Evolutionary conservation across 2,888 invertebrate genomes (phyloP), one percentile per base, ranked within the genome.

Genomic region (Corbicula japonica): DNA sequence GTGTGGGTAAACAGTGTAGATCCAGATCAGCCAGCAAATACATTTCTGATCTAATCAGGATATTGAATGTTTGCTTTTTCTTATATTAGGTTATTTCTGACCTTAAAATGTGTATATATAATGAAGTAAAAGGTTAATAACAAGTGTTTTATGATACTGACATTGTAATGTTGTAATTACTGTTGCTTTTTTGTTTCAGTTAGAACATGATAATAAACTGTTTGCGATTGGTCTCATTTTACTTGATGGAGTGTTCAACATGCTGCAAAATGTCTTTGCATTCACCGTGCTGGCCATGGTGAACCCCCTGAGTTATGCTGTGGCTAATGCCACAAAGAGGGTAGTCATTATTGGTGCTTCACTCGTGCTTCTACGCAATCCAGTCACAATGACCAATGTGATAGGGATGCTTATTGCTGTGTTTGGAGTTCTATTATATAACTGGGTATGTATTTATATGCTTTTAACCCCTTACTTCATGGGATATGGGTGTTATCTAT

Each of bases 191-290:
- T 63, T 75, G 26, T 85, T 85, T 34, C 87, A 93, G 93, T 66
- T 90, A 34, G 66, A 88, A 34, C 89, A 90, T 80, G 77, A 80
- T 5, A 85, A 86, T n/a, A 89, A 89, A 35, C 32, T 89, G 38
- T 76, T 85, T 4, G 79, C 88, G 15, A n/a, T 92, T 8, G 76
- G 95, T 3, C 94, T 97, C 71, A 94, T 97, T 41, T 94, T 96
- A 78, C 92, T 96, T 23, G 98, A 98, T 94, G 98, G 98, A 21
- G 94, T 97, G 69, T 95, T 98, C 85, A 98, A 97, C 92, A 99
- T 98, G 97, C 94, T 97, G 87, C 99, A 99, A 94, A 99, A 98
- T 92, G 96, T 98, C 89, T 96, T 98, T 66, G 99, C 99, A 0
- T 99, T 99, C 94, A 97, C 97, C 87, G 96, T 99, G 69, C 95